Base-by-base conservation (phyloP, 2,797 vertebrate genomes). In the Dermochelys coriacea region DNA sequence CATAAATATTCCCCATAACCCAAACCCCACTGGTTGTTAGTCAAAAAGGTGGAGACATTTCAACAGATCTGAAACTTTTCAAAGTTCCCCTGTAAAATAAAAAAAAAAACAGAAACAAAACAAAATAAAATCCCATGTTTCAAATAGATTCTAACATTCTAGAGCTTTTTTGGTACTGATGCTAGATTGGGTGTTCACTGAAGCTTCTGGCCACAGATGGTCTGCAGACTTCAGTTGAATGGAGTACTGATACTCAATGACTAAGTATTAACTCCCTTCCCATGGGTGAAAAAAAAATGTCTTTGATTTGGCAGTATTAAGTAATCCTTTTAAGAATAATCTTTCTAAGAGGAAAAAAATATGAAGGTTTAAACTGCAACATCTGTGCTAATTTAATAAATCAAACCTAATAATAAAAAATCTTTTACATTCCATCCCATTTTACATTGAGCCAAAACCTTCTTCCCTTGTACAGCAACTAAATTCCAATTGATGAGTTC, bases 181-280 rank as follows among this genome's bases (percentile, higher is more conserved):
- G 12, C 57, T 21, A 9, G 49, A 74, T 86, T 95, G 84, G 3
- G 9, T 89, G 1, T 93, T 51, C 95, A 31, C 64, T 96, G 54
- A 80, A 54, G 37, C 85, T 80, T 64, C 1, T 8, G 82, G 45
- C 74, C 80, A 92, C 96, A 97, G 90, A 94, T 97, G 97, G 91
- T 87, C 64, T 82, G 57, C 95, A 97, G 90, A 94, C 94, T 91
- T 93, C 59, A n/a, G 4, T 84, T 94, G 31, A 88, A 79, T 78
- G n/a, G 16, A 92, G 87, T 9, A 18, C 23, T 16, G 68, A 94
- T 88, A 54, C 27, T 55, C 49, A 85, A 81, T 49, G 49, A 55
- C 54, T 41, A 85, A 68, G 61, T 85, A 47, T 83, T 82, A 91
- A 84, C 88, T 81, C 12, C 79, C 34, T 41, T 93, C 91, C 3